These are phyloP conservation scores for Stichopus horrens DNA, from an alignment of 53 echinoderm and acorn worm species.

Conservation along the genomic window DNA sequence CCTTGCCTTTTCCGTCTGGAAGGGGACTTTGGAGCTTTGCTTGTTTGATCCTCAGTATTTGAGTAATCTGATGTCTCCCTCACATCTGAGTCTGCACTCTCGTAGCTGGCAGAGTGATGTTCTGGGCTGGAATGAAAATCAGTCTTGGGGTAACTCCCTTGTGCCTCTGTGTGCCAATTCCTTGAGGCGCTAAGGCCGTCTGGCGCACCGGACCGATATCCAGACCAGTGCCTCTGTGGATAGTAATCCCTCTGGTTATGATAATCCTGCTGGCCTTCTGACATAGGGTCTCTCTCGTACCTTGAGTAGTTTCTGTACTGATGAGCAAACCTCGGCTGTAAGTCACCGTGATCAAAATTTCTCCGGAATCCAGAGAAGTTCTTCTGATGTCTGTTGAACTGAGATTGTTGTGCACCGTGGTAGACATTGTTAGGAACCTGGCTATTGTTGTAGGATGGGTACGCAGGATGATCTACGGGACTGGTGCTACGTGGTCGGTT, in stretches of 20 bases:
- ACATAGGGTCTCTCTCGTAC: background rate
- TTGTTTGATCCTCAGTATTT: constrained; percentile 10
- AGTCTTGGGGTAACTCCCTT: constrained; percentile 3
- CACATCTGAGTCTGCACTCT: constrained; percentile 13
- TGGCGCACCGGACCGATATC: background rate
- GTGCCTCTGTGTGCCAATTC: constrained; percentile 22
- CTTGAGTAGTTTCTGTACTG: background rate
- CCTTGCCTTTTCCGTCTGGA: constrained; percentile 13
- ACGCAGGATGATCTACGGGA: constrained; percentile 15
- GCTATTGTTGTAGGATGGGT: constrained; percentile 28
- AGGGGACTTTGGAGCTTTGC: constrained; percentile 1
- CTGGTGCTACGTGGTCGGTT: constrained; percentile 46
- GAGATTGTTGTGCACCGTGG: constrained; percentile 16
- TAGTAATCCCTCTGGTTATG: background rate
- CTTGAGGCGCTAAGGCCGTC: background rate
- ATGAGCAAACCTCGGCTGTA: background rate
- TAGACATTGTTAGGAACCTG: background rate
- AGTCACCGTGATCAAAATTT: constrained; percentile 16
- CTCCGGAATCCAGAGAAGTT: constrained; percentile 30
- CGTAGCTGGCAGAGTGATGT: constrained; percentile 17
- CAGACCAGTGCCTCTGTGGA: background rate
- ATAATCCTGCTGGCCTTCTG: background rate
- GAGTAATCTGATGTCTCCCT: constrained; percentile 30
- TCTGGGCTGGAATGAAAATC: constrained; percentile 12
- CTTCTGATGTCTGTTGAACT: constrained; percentile 29